Base-by-base conservation (phyloP, 2,797 vertebrate genomes). In the Selene dorsalis region DNA sequence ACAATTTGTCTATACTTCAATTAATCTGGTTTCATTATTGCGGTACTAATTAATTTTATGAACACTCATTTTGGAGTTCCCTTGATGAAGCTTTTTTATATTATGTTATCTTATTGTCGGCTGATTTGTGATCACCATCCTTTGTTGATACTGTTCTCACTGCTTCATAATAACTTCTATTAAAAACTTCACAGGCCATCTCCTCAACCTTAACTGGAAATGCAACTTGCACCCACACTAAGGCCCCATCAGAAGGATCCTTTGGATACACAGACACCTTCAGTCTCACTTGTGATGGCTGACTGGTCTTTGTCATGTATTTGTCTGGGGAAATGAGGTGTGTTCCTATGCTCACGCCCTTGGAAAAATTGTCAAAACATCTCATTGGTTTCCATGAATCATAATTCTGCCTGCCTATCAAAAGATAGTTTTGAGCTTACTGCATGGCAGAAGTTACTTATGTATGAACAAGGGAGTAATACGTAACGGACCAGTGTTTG, bases 401-500 rank as follows among this genome's bases (percentile, higher is more conserved):
- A 6, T 4, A 70, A 43, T 79, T 83, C 38, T 64, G 2, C 45
- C 57, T 62, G 50, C 35, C 30, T 45, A 64, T 45, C 63, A 55
- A 14, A 65, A 17, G 18, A 73, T 67, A 32, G 2, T 52, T 71
- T 77, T n/a, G 32, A 60, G 10, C 17, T 58, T 17, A 61, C 35
- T 73, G 68, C 35, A 20, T 60, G 41, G 17, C 57, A 71, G 26
- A 61, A 45, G 61, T 76, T 83, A 80, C 50, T 75, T 60, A 45
- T 66, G 45, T 75, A 69, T 74, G 63, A 84, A 70, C 58, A 69
- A 22, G 75, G 61, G 53, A 74, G 67, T 70, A 53, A 79, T 73
- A 88, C 64, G 70, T 89, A 90, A 92, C 73, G 20, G 50, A 70
- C 63, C 20, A 8, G 52, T 57, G 68, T 62, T 43, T 59, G 57